Conservation (phyloP, 2,113 vertebrate genomes). For the Naja naja region DNA sequence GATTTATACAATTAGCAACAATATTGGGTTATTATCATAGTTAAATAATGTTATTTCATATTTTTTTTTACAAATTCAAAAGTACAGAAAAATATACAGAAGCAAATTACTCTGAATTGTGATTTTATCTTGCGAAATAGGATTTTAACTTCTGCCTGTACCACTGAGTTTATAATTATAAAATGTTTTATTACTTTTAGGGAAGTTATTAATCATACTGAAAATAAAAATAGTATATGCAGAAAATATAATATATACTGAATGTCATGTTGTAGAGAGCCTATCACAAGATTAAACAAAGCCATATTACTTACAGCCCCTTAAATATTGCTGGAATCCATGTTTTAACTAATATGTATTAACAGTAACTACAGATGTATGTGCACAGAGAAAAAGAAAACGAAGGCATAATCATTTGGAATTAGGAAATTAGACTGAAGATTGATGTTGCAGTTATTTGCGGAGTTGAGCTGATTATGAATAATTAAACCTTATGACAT, state of each 20-base stretch:
- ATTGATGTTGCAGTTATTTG: background rate
- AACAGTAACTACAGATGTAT: background rate
- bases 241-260: background rate
- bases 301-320: background rate
- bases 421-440: background rate
- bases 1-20: constrained; percentile 48
- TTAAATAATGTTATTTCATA: constrained; percentile 25
- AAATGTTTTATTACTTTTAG: background rate
- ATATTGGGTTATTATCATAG: background rate
- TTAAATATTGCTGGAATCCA: background rate
- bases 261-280: background rate
- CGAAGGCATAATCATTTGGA: background rate
- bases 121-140: background rate
- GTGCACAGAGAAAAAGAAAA: background rate
- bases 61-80: background rate
- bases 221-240: background rate
- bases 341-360: background rate
- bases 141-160: background rate
- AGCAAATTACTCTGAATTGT: background rate
- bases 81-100: background rate
- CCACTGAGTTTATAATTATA: background rate
- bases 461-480: background rate
- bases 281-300: background rate
- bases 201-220: background rate
- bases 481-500: background rate